Conservation (phyloP, 1,140 invertebrate species). For the Oedothorax gibbosus region DNA sequence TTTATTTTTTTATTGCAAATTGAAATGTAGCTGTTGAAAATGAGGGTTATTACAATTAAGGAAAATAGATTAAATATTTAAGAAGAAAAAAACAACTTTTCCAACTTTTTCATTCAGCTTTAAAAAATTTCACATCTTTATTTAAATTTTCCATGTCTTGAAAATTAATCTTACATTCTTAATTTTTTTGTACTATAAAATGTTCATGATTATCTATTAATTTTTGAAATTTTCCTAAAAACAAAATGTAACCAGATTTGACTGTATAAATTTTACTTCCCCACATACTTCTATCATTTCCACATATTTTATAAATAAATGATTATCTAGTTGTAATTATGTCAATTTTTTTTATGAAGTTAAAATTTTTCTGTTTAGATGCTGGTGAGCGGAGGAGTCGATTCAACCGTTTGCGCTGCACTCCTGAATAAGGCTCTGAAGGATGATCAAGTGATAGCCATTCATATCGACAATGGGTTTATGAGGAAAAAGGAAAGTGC, state of each 20-base stretch:
- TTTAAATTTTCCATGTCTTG: not conserved
- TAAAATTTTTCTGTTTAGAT: conserved; percentile 74
- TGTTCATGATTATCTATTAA: not conserved
- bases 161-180: not conserved
- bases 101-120: not conserved
- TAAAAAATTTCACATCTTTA: not conserved
- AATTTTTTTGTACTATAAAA: not conserved
- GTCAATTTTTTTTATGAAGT: not conserved
- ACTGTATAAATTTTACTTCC: not conserved
- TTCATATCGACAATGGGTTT: conserved; percentile 99
- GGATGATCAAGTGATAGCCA: conserved; percentile 91
- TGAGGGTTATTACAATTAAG: too few relatives aligned
- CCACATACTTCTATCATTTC: not conserved
- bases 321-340: not conserved
- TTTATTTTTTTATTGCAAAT: too few relatives aligned
- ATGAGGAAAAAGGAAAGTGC: conserved; percentile 96
- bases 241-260: not conserved
- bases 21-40: too few relatives aligned
- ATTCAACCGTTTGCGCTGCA: conserved; percentile 98
- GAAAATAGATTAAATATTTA: too few relatives aligned
- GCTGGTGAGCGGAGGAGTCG: conserved; percentile 95
- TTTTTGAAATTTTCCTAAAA: not conserved
- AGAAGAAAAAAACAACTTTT: too few relatives aligned
- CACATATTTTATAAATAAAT: not conserved
- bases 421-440: conserved; percentile 89